Base-by-base conservation (phyloP, 1,140 invertebrate species). In the Cryptotermes secundus region DNA sequence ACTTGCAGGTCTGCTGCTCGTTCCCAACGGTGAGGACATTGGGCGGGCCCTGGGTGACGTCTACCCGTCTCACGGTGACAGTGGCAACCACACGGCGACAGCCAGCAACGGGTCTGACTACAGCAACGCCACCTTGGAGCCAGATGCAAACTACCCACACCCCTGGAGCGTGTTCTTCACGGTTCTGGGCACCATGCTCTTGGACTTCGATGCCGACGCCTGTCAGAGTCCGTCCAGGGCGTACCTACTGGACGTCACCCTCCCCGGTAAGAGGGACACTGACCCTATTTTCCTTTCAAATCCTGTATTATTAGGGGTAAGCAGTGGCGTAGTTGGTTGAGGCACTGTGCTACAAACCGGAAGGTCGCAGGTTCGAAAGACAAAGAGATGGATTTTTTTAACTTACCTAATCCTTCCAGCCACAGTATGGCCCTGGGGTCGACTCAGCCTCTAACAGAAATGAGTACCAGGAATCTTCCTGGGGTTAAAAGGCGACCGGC, bases 151-250 rank as follows among this genome's bases (percentile, higher is more conserved):
- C 22, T 83, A 84, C 19, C 91, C 91, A 3, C 96, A 97, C 89
- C 93, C 95, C 1, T 97, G 96, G 96, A 96, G 96, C 6, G 94
- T 99, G 49, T 93, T 98, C 87, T 97, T 99, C 87, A 99, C 97
- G 0, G 94, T 99, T 79, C 88, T 99, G 0, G 98, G 98, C 22
- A 98, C 98, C 0, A 96, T 98, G 42, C 90, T 99, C 19, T 90
- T 99, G 38, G 98, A 99, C 89, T 99, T 99, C 89, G 96, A 98
- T 89, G 97, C 97, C 1, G 97, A 99, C 88, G 97, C 97, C 45
- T 99, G 97, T 87, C 98, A 99, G 89, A 98, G 97, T 88, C 98
- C 98, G 0, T 93, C 96, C 0, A 91, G 98, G 86, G 96, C 98
- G 59, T 99, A 98, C 91, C 92, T 99, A 0, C 92, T 99, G 19